phyloP scores from a whole-genome alignment of 1,140 invertebrate genomes.

The Megathymus violae region DNA sequence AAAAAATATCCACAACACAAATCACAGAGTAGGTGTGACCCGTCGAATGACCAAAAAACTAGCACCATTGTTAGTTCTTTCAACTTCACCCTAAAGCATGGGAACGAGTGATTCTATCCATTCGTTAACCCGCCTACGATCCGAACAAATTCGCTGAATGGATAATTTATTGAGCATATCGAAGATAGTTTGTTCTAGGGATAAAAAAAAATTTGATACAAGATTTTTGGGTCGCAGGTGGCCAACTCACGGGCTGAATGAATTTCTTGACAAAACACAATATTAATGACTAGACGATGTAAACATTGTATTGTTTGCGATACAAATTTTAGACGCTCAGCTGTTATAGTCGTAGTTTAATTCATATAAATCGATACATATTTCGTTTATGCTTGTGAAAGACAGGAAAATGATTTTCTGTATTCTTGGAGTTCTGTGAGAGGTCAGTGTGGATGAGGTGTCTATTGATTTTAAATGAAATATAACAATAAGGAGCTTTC shows the following conservation, averaged over 20 bases:
- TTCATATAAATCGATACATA: too few relatives aligned
- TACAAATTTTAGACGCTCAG: neutral
- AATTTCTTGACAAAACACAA: constrained; percentile 41
- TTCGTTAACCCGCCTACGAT: constrained; percentile 66
- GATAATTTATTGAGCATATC: constrained; percentile 72
- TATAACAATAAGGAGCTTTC: too few relatives aligned
- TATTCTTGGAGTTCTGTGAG: too few relatives aligned
- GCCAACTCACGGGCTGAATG: constrained; percentile 42
- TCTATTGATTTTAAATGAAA: too few relatives aligned
- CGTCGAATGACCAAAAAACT: constrained; percentile 36
- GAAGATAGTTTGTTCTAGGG: constrained; percentile 42
- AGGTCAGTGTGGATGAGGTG: too few relatives aligned
- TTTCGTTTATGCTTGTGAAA: too few relatives aligned
- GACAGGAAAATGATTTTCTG: too few relatives aligned
- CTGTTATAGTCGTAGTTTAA: neutral
- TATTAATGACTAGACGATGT: constrained; percentile 64
- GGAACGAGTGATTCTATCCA: constrained; percentile 49
- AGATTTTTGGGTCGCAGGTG: constrained; percentile 46
- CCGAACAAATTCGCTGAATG: constrained; percentile 69
- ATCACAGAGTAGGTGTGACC: constrained; percentile 41
- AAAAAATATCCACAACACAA: constrained; percentile 17
- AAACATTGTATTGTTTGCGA: constrained; percentile 68
- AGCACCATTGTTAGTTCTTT: constrained; percentile 26
- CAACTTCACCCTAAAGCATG: constrained; percentile 28
- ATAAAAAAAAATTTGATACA: constrained; percentile 43